phyloP scores from a whole-genome alignment of 1,140 invertebrate genomes.

The Archegozetes longisetosus region DNA sequence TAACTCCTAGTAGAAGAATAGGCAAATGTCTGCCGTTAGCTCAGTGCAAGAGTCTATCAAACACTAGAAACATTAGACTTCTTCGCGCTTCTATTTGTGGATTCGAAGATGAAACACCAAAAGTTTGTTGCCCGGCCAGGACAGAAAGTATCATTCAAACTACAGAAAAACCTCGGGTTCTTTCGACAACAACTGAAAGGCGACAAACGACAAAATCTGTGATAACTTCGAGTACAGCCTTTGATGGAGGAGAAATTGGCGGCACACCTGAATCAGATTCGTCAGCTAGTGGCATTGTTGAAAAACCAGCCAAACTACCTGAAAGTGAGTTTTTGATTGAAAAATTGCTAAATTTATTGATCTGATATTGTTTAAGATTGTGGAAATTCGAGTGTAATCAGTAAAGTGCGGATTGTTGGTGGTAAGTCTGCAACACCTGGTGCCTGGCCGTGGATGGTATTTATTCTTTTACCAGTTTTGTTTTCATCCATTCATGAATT shows the following conservation, averaged over 20 bases:
- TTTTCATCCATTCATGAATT: no score
- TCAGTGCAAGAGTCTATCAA: background rate
- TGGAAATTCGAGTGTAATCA: background rate
- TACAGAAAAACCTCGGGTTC: background rate
- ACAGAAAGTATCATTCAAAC: background rate
- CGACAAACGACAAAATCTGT: background rate
- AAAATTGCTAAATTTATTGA: background rate
- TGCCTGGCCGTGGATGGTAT: conserved; percentile 22
- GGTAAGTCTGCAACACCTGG: conserved; percentile 17
- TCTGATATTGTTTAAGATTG: background rate
- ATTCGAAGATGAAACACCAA: conserved; percentile 14
- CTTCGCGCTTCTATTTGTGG: conserved; percentile 11
- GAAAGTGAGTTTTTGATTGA: background rate
- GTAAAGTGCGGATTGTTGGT: conserved; percentile 17
- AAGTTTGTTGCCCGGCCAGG: conserved; percentile 16
- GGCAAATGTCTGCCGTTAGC: conserved; percentile 1
- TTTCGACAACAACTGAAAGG: background rate
- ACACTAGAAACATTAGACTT: background rate
- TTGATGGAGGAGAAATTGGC: no score
- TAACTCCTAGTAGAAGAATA: background rate
- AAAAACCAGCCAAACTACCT: background rate
- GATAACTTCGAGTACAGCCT: background rate
- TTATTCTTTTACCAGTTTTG: no score
- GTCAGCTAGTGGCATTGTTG: no score
- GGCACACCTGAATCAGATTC: no score